A percentile compares a stretch with the other conserved stretches of the same genome.
These are phyloP conservation scores for Gryllus bimaculatus DNA, from an alignment of 1,140 invertebrate genomes.

Conservation along the genomic window DNA sequence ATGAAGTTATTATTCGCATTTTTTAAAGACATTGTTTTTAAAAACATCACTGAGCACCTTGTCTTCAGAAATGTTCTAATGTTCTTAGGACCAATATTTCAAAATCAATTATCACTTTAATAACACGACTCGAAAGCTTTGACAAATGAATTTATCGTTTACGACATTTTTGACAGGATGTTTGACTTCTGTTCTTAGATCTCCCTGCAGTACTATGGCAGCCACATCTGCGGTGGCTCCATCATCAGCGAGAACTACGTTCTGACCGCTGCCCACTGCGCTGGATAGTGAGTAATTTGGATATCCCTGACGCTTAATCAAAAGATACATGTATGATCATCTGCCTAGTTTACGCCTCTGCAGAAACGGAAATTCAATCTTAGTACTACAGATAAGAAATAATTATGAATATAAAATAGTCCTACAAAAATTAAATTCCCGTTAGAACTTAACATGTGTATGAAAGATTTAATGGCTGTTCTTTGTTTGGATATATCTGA, in stretches of 20 bases:
- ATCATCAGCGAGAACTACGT: constrained; percentile 1
- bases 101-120: neutral
- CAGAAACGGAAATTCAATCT: no score
- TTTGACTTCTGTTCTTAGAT: neutral
- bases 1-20: neutral
- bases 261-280: neutral
- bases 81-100: neutral
- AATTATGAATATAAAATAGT: no score
- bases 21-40: neutral
- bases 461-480: no score
- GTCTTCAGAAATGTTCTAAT: no score
- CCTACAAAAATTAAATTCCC: no score
- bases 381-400: no score
- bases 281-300: neutral
- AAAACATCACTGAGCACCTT: neutral
- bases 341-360: no score
- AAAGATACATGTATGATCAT: no score
- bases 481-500: no score
- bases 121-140: neutral
- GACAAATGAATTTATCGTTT: no score
- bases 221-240: neutral
- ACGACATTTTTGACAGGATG: neutral
- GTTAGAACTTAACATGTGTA: no score
- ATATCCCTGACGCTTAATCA: no score
- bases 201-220: neutral